Base-by-base conservation (phyloP, 2,888 invertebrate species). In the Sepiola atlantica region DNA sequence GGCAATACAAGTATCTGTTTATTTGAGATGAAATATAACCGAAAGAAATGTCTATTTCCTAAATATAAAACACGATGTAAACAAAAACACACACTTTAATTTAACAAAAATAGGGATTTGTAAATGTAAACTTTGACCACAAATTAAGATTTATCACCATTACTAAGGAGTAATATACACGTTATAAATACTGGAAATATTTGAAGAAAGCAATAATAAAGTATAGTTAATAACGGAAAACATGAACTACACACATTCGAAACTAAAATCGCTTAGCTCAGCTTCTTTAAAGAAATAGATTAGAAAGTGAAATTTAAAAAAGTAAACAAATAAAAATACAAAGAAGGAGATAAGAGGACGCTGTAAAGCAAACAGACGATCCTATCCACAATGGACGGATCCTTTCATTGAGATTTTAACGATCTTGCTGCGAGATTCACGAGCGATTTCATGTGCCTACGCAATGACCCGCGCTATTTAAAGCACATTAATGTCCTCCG, bases 331-430 rank as follows among this genome's bases (percentile, higher is more conserved):
- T n/a, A 77, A n/a, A 77, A 77, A 12, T 10, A 16, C 28, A n/a
- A n/a, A n/a, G n/a, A 28, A 12, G 28, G 12, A 28, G 77, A 77
- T 77, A 77, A 77, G 77, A 77, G 77, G n/a, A 28, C n/a, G n/a
- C 28, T 28, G 77, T n/a, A 77, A 77, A 77, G 77, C 18, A 77
- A 77, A 28, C 77, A 77, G 77, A 77, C 28, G 77, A n/a, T 77
- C 28, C 28, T 77, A n/a, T 77, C 77, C 77, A 77, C 77, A 77
- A 77, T 77, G 77, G 77, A 28, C 1, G 77, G 77, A 77, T 77
- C 28, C 77, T 77, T 77, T 77, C 77, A 77, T 77, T n/a, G 77
- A 77, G 77, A 77, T n/a, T 77, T 77, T 77, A 77, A 77, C 77
- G 77, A 77, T n/a, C 77, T 77, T 77, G 28, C 77, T n/a, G 77